Evolutionary conservation across 2,113 vertebrate genomes (phyloP), one percentile per base, ranked within the genome.

Genomic region (Myiozetetes cayanensis): DNA sequence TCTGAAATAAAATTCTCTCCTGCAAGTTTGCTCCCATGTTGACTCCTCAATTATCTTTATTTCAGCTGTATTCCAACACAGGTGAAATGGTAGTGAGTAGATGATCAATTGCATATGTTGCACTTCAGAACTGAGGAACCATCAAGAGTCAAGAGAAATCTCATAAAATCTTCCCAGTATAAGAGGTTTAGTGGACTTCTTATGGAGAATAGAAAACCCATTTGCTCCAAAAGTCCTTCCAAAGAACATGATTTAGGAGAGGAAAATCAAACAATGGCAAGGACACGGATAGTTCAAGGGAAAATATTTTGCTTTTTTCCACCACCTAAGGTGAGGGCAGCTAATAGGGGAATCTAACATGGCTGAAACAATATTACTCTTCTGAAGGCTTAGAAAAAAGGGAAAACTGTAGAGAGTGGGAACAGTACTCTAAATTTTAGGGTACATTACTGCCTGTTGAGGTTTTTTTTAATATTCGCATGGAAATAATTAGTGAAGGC

Each of bases 151-250:
- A 63, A 78, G 25, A 93, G 63, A 87, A 96, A 94, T 85, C 82
- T 61, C 68, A 44, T 61, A 56, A 89, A 82, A 79, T 41, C 92
- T 94, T 85, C 39, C 39, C 66, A 74, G 35, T 65, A 65, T 8
- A 76, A 28, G 17, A 85, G 70, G 25, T 68, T 91, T 91, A 93
- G 62, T 31, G 66, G 61, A 91, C 87, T 91, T 95, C 74, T 85
- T 49, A 71, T 4, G 73, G 52, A 85, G 90, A 71, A 96, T 37
- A 95, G 44, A 95, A 96, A 95, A 95, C 12, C 49, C 76, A 87
- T 95, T 85, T 94, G 62, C 28, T 93, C 31, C 46, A 61, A 78
- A 94, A 96, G 56, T 75, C 53, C 30, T 94, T 85, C 43, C 58
- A 76, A 85, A 95, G 66, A 93, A 85, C n/a, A 58, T 37, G 46